These are phyloP conservation scores for Mythimna vitellina DNA, from an alignment of 2,888 invertebrate genomes.

Conservation along the genomic window DNA sequence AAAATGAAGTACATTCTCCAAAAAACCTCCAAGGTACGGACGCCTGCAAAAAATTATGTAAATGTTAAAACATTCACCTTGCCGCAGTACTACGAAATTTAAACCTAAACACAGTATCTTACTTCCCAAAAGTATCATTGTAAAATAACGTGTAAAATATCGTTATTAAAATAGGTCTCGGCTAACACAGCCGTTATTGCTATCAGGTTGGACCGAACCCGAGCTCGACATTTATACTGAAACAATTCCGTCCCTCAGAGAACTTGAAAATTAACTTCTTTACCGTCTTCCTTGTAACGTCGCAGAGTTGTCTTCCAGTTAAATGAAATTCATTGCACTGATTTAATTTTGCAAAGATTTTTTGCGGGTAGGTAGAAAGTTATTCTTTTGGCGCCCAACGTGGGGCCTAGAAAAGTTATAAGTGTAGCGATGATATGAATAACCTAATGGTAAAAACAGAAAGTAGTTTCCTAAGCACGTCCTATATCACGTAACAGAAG, in stretches of 20 bases:
- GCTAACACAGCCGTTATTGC: slow-evolving; percentile 58
- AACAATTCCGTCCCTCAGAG: slow-evolving; percentile 58
- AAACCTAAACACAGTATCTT: slow-evolving; percentile 57
- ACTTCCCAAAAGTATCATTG: slow-evolving; percentile 53
- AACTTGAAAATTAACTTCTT: slow-evolving; percentile 64
- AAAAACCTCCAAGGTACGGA: slow-evolving; percentile 6
- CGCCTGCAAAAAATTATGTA: slow-evolving; percentile 44
- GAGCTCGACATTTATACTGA: slow-evolving; percentile 47
- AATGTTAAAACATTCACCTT: slow-evolving; percentile 42
- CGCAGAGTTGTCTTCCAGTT: slow-evolving; percentile 50
- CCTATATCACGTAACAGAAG: slow-evolving; percentile 37
- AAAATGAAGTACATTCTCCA: not conserved
- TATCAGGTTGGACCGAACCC: slow-evolving; percentile 48
- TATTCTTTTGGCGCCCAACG: slow-evolving; percentile 42
- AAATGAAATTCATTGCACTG: slow-evolving; percentile 60
- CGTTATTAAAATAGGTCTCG: slow-evolving; percentile 60
- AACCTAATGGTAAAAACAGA: slow-evolving; percentile 3
- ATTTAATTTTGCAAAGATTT: slow-evolving; percentile 48
- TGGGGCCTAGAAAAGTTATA: slow-evolving; percentile 19
- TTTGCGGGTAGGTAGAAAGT: slow-evolving; percentile 1
- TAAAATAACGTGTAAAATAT: slow-evolving; percentile 64
- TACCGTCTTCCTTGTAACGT: slow-evolving; percentile 44
- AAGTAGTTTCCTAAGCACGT: slow-evolving; percentile 46
- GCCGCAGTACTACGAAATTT: slow-evolving; percentile 52
- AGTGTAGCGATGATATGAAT: slow-evolving; percentile 1